phyloP scores from a whole-genome alignment of 2,113 vertebrate species.

The Ivindomyrus marchei region DNA sequence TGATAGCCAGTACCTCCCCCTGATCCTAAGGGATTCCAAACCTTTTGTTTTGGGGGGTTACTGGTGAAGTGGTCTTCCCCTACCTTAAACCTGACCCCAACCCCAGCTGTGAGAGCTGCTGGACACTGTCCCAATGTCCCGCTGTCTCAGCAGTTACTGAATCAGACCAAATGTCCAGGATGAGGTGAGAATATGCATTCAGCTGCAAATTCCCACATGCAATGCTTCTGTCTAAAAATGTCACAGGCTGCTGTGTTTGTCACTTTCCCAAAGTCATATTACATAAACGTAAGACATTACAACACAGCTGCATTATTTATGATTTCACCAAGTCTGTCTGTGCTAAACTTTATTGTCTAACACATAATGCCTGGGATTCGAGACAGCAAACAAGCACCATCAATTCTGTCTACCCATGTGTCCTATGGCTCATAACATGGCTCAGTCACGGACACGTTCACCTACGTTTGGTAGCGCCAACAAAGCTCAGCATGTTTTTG shows the following conservation, averaged over 20 bases:
- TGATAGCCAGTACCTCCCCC: background rate
- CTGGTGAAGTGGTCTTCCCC: no score
- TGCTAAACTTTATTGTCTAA: background rate
- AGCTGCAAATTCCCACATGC: background rate
- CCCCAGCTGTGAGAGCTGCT: background rate
- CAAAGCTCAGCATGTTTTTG: no score
- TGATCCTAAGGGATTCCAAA: background rate
- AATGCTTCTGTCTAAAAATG: background rate
- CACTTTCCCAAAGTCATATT: background rate
- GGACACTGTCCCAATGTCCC: background rate
- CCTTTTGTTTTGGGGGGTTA: background rate
- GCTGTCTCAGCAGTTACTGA: background rate
- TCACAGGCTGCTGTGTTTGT: background rate
- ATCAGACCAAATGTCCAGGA: background rate
- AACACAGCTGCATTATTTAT: background rate
- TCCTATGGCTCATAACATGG: background rate
- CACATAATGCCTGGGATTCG: background rate
- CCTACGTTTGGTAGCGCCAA: no score
- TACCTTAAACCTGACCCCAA: background rate
- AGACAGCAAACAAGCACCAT: background rate
- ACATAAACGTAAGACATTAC: background rate
- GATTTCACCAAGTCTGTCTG: background rate
- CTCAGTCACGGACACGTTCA: background rate
- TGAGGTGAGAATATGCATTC: background rate
- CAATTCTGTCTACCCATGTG: background rate